Percentiles rank a stretch among this genome's conserved stretches.
These are phyloP conservation scores for Seira ritae DNA, from an alignment of 2,888 invertebrate genomes.

Conservation along the genomic window DNA sequence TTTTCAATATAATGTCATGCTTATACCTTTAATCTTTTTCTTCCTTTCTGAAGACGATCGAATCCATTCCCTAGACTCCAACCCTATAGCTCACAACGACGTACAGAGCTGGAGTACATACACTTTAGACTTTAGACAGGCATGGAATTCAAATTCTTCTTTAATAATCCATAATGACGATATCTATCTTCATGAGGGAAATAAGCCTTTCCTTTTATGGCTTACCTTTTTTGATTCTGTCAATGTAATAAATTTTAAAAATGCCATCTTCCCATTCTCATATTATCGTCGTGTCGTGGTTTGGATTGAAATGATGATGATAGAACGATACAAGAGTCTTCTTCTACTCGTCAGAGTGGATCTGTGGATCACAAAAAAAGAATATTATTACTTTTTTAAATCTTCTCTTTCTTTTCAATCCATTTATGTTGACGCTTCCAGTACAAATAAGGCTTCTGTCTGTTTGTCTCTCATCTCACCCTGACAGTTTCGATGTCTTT, in stretches of 20 bases:
- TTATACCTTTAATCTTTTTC: too few relatives aligned
- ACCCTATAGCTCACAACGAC: too few relatives aligned
- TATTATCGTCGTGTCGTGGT: too few relatives aligned
- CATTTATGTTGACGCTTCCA: slow-evolving; percentile 47
- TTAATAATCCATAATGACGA: neutral
- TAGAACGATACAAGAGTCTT: neutral
- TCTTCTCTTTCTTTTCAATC: too few relatives aligned
- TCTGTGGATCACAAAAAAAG: neutral
- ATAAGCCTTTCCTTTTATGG: neutral
- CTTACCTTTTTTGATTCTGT: neutral
- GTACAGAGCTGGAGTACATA: too few relatives aligned
- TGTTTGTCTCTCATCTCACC: slow-evolving; percentile 33
- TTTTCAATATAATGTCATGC: slow-evolving; percentile 23
- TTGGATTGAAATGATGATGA: neutral
- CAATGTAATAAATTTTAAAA: slow-evolving; percentile 21
- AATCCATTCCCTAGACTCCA: too few relatives aligned
- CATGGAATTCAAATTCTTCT: neutral
- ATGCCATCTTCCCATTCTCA: slow-evolving; percentile 45
- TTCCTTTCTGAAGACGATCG: neutral
- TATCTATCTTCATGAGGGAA: neutral
- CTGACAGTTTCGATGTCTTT: slow-evolving; percentile 18
- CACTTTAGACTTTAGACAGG: too few relatives aligned
- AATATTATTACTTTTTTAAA: too few relatives aligned
- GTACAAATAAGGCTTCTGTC: slow-evolving; percentile 62
- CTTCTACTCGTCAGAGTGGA: too few relatives aligned